Base-by-base conservation (phyloP, 1,140 invertebrate species). In the Ceratosolen fusciceps region DNA sequence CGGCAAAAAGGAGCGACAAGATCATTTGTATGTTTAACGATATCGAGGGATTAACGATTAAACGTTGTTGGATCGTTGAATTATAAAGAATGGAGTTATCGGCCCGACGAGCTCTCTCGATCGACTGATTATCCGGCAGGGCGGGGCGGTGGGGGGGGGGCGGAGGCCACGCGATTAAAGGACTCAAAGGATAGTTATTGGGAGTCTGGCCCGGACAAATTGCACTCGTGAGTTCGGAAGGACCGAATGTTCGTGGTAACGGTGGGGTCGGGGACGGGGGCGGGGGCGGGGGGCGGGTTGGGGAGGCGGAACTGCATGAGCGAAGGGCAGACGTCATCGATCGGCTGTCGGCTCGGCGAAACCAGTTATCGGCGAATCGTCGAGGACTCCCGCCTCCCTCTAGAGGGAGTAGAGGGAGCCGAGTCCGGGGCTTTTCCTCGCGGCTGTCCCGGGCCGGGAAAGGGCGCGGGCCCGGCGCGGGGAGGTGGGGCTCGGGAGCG, bases 401-500 rank as follows among this genome's bases (percentile, higher is more conserved):
- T 16, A 16, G 0, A 1, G 26, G 58, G 0, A 0, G 26, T 14
- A 26, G 0, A 60, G 12, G 2, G 4, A 14, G 58, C 10, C 2
- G 16, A 34, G 58, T 29, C 58, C 1, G 10, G 5, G 12, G 39
- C 12, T 43, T 43, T 43, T 43, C 39, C 49, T 31, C 58, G 26
- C 58, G 29, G 60, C 31, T 65, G n/a, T 37, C 19, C 21, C 60
- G 31, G 31, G 31, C 60, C 7, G 60, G 31, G 31, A 65, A 65
- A 37, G 31, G 19, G 12, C 19, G 49, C 49, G 19, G 21, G 49
- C 49, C 43, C 43, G 43, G 7, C 49, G 49, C 14, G 4, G 21
- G 49, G 24, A 24, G 56, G 29, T 5, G 29, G 29, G 19, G 19
- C n/a, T 5, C n/a, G n/a, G n/a, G 2, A n/a, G 80, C 83, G 84